These are phyloP conservation scores for Reticulitermes speratus DNA, from an alignment of 1,140 invertebrate genomes.

Conservation along the genomic window DNA sequence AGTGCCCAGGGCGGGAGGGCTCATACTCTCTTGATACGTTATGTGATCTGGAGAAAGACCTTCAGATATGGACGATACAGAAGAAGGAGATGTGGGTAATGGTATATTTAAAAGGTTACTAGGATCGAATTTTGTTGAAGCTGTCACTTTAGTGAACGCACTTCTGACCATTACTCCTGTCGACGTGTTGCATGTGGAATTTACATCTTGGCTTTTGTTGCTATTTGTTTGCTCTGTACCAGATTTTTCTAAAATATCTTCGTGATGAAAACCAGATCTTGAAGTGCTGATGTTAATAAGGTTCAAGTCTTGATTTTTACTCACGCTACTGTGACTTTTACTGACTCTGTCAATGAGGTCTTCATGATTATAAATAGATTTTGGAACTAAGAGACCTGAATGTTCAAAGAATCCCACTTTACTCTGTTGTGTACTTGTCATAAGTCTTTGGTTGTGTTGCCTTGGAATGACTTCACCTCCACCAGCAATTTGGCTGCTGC, in stretches of 20 bases:
- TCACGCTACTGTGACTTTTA: constrained; percentile 38
- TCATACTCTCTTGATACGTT: constrained; percentile 72
- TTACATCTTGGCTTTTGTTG: neutral
- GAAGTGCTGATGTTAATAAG: constrained; percentile 44
- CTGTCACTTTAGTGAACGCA: constrained; percentile 74
- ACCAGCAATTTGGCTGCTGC: neutral
- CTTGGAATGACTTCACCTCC: neutral
- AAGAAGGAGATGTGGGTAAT: constrained; percentile 41
- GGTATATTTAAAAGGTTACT: constrained; percentile 45
- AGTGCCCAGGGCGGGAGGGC: constrained; percentile 58
- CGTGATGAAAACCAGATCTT: constrained; percentile 29
- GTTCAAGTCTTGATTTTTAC: constrained; percentile 37
- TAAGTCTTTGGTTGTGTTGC: neutral
- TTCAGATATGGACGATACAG: constrained; percentile 57
- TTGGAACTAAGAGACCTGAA: neutral
- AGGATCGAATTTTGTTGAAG: constrained; percentile 41
- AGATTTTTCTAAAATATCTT: constrained; percentile 30
- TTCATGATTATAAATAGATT: constrained; percentile 2
- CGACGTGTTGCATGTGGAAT: neutral
- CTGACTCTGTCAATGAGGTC: constrained; percentile 15
- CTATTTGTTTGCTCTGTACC: neutral
- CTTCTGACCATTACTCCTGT: constrained; percentile 52
- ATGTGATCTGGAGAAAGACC: constrained; percentile 67
- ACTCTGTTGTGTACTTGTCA: neutral
- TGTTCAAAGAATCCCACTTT: constrained; percentile 24